phyloP scores from a whole-genome alignment of 2,113 vertebrate genomes.

The Urocynchramus pylzowi region DNA sequence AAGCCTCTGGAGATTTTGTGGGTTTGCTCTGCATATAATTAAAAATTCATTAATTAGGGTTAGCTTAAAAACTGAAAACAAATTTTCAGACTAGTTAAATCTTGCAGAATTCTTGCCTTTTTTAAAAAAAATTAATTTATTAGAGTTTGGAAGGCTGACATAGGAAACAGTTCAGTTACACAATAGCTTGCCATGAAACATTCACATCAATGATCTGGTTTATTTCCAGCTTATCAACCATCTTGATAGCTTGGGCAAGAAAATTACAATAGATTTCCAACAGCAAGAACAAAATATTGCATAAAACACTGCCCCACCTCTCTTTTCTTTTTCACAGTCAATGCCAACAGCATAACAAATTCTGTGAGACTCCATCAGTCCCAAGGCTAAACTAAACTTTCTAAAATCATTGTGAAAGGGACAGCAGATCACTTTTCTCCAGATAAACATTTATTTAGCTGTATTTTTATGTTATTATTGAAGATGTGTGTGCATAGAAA shows the following conservation, averaged over 20 bases:
- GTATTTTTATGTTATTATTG: neutral
- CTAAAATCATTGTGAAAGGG: neutral
- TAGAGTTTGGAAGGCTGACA: neutral
- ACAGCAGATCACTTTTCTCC: neutral
- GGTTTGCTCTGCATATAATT: conserved; percentile 7
- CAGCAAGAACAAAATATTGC: neutral
- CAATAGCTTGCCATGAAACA: neutral
- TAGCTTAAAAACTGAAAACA: conserved; percentile 29
- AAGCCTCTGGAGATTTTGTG: conserved; percentile 20
- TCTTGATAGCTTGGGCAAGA: neutral
- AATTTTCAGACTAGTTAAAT: conserved; percentile 47
- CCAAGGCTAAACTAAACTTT: neutral
- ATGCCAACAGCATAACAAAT: neutral
- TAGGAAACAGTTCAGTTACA: neutral
- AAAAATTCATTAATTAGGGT: conserved; percentile 47
- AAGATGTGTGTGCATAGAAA: neutral
- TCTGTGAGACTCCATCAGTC: neutral
- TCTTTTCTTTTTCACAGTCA: neutral
- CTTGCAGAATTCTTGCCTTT: neutral
- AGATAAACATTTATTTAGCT: neutral
- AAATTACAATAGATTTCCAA: conserved; percentile 3
- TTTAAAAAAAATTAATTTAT: neutral
- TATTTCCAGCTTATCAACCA: conserved; percentile 7
- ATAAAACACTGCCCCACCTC: neutral
- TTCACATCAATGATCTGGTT: neutral